Base-by-base conservation (phyloP, 2,888 invertebrate genomes). In the Campoplex capitator region DNA sequence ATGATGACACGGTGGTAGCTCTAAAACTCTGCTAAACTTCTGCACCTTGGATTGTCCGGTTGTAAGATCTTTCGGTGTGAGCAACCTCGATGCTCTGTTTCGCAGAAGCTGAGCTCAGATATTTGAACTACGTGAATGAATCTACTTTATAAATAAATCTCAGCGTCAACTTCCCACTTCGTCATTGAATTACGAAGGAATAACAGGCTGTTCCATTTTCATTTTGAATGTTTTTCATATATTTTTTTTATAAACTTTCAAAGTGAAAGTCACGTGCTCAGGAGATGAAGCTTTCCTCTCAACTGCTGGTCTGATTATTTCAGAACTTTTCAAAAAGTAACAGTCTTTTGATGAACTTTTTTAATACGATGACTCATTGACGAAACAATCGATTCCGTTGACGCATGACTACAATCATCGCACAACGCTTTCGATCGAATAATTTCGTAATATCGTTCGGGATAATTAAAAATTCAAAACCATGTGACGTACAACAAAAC, bases 1-100 rank as follows among this genome's bases (percentile, higher is more conserved):
- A 42, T 71, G 77, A 35, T 35, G 75, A 68, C 76, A 23, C 48
- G 23, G 54, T 16, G 38, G 71, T 76, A 51, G 71, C 54, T 51
- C 42, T 48, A 45, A 76, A 45, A 76, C 48, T 38, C 76, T 62
- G n/a, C 76, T 13, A 28, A 85, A 80, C 76, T 85, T 76, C 54
- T 62, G 67, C 71, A 70, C 74, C 73, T 62, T 73, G 85, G 76
- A 62, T 71, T 28, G 73, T 73, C 65, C 54, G 76, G 81, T 85
- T 77, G 81, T 74, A 23, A 77, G 80, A 77, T 58, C 71, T 80
- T 51, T 16, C 13, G 71, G 71, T 51, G 51, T 35, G 42, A 68
- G 68, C 38, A 79, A 75, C 75, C 42, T 70, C 32, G 28, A 18
- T 48, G 71, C 51, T 51, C 51, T 71, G 18, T 71, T 51, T 51